Evolutionary conservation across 2,888 invertebrate genomes (phyloP).

Genomic region (Ganaspis brasiliensis): DNA sequence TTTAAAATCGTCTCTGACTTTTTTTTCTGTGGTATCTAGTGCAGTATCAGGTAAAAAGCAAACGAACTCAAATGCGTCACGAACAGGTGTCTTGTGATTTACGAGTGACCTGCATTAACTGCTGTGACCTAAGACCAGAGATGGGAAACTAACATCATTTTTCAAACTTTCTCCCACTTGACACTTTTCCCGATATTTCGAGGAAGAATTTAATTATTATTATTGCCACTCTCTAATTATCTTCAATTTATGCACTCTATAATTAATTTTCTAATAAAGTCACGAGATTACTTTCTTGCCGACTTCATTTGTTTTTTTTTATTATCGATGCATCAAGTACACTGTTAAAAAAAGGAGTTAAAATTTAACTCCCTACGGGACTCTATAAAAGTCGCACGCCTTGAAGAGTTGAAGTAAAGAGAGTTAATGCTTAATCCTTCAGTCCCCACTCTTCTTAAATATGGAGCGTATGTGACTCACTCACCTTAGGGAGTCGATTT

Average conservation of each 20-base stretch:
- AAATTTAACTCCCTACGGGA: no score
- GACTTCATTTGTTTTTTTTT: neutral
- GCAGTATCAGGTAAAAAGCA: slow-evolving; percentile 4
- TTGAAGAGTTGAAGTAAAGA: no score
- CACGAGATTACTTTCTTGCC: neutral
- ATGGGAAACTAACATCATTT: slow-evolving; percentile 22
- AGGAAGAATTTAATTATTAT: neutral
- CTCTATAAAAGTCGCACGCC: no score
- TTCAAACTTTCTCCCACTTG: slow-evolving; percentile 1
- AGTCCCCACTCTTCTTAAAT: no score
- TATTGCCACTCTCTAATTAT: neutral
- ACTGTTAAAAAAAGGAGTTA: no score
- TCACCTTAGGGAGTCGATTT: no score
- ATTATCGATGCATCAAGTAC: no score
- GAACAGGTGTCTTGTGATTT: slow-evolving; percentile 35
- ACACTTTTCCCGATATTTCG: slow-evolving; percentile 20
- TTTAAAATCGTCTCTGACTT: no score
- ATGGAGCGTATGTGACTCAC: no score
- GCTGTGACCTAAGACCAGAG: slow-evolving; percentile 15
- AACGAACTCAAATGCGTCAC: slow-evolving; percentile 15
- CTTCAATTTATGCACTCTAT: neutral
- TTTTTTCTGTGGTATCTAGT: neutral
- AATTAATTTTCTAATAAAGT: neutral
- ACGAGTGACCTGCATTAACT: slow-evolving; percentile 27
- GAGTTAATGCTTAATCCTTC: no score